Base-by-base conservation (phyloP, 2,113 vertebrate species). In the Spea multiplicata region DNA sequence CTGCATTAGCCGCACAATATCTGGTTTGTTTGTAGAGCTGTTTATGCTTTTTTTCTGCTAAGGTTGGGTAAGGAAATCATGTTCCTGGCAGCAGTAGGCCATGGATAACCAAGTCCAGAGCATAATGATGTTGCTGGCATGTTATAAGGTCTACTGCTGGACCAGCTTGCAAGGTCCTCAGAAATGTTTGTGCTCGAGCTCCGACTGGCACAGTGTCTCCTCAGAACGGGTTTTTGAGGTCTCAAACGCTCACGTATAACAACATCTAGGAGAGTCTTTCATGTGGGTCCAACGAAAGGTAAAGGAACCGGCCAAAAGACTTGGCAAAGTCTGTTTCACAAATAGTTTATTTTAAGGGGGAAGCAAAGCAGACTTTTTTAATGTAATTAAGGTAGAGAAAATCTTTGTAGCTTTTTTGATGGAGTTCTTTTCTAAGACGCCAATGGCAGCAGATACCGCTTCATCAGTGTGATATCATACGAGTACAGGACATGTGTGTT, bases 261-360 rank as follows among this genome's bases (percentile, higher is more conserved):
- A 80, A 80, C 77, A 73, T 73, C 71, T 71, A 66, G 30, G 8
- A 67, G 62, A 64, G 44, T 7, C 78, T 80, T 80, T 80, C 50
- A 74, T 80, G 69, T 74, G 66, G 64, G 53, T 80, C 78, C 71
- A 80, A 55, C 59, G 78, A 80, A 68, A 74, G 78, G 71, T 67
- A 44, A 74, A n/a, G 45, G 65, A 47, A 61, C 44, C 78, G 67
- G 71, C 62, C 78, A 80, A 73, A 80, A 17, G 45, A 48, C 12
- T 80, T 73, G 71, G 52, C 62, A 67, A 59, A 62, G 57, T 30
- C 30, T 30, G 30, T 30, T 30, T 30, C 30, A 30, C 30, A 30
- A 30, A 30, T 30, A 30, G 30, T 30, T 30, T 2, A 30, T 30
- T 30, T 30, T 30, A 30, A 30, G 30, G 30, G 30, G 30, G 30